Evolutionary conservation across 2,797 vertebrate genomes (phyloP).

Genomic region (Trichosurus vulpecula): DNA sequence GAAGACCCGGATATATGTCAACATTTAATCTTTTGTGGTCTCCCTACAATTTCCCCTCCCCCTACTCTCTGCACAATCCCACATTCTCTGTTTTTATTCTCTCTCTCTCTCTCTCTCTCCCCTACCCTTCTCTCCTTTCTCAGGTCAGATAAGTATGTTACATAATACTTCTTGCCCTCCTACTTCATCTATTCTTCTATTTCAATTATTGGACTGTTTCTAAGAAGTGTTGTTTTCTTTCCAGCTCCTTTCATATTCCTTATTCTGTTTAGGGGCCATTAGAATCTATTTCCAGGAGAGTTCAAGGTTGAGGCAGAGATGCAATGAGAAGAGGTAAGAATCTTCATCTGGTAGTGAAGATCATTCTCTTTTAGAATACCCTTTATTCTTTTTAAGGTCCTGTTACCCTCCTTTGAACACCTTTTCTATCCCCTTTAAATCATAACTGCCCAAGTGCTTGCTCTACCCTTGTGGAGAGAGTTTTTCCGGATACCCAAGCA

Average conservation of each 20-base stretch:
- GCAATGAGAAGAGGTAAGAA: not conserved
- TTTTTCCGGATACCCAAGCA: too few relatives aligned
- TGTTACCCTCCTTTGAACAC: too few relatives aligned
- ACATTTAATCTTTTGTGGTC: not conserved
- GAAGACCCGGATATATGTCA: not conserved
- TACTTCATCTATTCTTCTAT: too few relatives aligned
- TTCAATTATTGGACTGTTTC: too few relatives aligned
- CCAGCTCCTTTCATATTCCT: not conserved
- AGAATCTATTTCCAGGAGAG: not conserved
- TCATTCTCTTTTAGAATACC: not conserved
- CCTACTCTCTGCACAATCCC: not conserved
- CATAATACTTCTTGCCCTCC: too few relatives aligned
- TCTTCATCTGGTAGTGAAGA: not conserved
- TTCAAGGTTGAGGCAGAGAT: not conserved
- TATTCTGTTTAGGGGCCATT: not conserved
- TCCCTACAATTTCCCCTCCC: not conserved
- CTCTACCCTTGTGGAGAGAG: too few relatives aligned
- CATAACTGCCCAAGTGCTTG: too few relatives aligned
- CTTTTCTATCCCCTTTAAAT: too few relatives aligned
- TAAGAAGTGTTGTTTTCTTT: too few relatives aligned
- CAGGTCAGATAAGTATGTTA: too few relatives aligned
- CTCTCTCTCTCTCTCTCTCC: too few relatives aligned
- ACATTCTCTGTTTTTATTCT: not conserved
- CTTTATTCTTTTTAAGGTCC: not conserved
- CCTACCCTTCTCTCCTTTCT: too few relatives aligned